Percentiles rank a stretch among this genome's conserved stretches.
phyloP scores from a whole-genome alignment of 2,888 invertebrate species.

The Leptopilina myrica region DNA sequence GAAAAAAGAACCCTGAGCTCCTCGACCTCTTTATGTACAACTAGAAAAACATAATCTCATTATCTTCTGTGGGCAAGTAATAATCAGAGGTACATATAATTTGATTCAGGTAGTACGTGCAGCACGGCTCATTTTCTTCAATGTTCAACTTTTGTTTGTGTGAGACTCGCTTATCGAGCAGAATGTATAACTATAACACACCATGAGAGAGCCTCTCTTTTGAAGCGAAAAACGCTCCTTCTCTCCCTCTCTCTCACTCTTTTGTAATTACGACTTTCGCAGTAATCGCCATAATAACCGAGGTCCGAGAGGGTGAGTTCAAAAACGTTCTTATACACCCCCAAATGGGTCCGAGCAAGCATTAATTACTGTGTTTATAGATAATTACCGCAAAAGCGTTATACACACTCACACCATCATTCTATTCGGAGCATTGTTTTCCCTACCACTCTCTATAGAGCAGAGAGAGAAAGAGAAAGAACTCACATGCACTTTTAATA shows the following conservation, averaged over 20 bases:
- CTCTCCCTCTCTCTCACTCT: constrained; percentile 33
- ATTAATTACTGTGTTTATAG: constrained; percentile 69
- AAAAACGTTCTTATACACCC: constrained; percentile 62
- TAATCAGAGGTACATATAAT: constrained; percentile 39
- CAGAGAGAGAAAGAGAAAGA: too few species aligned
- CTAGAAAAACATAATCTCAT: constrained; percentile 39
- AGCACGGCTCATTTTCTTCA: constrained; percentile 35
- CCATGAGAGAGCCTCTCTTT: constrained; percentile 18
- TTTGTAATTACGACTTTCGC: constrained; percentile 60
- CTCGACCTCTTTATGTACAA: constrained; percentile 31
- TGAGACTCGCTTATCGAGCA: constrained; percentile 38
- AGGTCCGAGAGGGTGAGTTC: constrained; percentile 56
- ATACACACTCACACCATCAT: constrained; percentile 47
- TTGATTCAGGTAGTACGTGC: constrained; percentile 36
- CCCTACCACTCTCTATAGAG: neutral
- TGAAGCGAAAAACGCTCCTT: constrained; percentile 26
- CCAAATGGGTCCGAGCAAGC: constrained; percentile 57
- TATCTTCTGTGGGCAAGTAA: constrained; percentile 36
- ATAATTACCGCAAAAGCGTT: constrained; percentile 60
- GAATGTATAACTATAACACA: constrained; percentile 37
- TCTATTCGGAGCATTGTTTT: constrained; percentile 51
- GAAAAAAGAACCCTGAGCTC: neutral
- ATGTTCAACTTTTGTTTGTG: constrained; percentile 36
- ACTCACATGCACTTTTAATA: constrained; percentile 5
- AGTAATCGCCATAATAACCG: constrained; percentile 63